Percentiles rank a stretch among this genome's conserved stretches.
These are phyloP conservation scores for Sciurus niger DNA, from an alignment of 2,113 vertebrate genomes.

Conservation along the genomic window DNA sequence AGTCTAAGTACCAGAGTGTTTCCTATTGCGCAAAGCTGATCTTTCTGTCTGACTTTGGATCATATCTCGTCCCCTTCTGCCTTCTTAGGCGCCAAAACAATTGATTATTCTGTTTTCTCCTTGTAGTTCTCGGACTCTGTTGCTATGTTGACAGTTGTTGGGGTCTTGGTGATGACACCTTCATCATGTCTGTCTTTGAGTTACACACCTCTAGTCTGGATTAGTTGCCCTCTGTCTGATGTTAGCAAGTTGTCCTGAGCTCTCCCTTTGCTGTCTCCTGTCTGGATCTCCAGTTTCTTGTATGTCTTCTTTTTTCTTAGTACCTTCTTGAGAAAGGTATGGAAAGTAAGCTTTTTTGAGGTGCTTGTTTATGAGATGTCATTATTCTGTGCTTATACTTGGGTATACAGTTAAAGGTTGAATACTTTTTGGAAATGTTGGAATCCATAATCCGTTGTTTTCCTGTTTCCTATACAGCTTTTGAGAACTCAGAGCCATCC, in stretches of 20 bases:
- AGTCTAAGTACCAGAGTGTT: not conserved
- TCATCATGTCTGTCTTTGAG: not conserved
- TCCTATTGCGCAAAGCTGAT: slow-evolving; percentile 22
- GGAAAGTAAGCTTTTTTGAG: not conserved
- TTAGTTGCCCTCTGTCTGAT: not conserved
- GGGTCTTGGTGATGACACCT: not conserved
- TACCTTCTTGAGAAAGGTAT: not conserved
- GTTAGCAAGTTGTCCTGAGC: not conserved
- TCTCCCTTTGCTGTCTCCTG: not conserved
- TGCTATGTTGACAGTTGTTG: not conserved
- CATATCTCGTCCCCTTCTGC: not conserved
- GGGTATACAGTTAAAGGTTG: slow-evolving; percentile 15
- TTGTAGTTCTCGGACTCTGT: not conserved
- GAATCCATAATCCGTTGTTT: not conserved
- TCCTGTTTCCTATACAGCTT: slow-evolving; percentile 13
- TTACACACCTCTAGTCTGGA: not conserved
- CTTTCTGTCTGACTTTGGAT: not conserved
- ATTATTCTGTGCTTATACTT: slow-evolving; percentile 8
- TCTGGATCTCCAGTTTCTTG: not conserved
- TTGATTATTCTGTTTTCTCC: not conserved
- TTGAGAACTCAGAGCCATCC: not conserved
- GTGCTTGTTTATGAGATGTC: slow-evolving; percentile 17
- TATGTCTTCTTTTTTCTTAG: slow-evolving; percentile 1
- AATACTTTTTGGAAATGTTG: not conserved
- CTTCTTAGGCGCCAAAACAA: slow-evolving; percentile 33